phyloP scores from a whole-genome alignment of 2,888 invertebrate species.

The Pyrrhia umbra region DNA sequence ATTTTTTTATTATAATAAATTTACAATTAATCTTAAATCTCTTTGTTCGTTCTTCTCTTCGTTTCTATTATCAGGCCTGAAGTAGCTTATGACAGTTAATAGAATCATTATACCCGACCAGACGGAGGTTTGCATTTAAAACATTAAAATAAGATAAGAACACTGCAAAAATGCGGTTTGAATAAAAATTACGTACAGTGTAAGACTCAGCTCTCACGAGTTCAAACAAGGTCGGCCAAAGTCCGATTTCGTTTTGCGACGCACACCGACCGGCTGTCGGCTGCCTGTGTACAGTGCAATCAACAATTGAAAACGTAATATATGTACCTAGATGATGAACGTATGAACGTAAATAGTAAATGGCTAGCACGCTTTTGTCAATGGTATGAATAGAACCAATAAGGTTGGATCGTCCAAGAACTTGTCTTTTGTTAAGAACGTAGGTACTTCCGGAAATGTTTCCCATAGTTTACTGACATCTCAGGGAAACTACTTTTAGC shows the following conservation, averaged over 20 bases:
- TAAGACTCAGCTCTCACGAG: conserved; percentile 57
- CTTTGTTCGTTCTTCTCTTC: background rate
- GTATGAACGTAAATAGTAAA: conserved; percentile 3
- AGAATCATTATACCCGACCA: background rate
- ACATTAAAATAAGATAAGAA: conserved; percentile 30
- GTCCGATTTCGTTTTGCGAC: conserved; percentile 74
- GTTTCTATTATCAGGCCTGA: background rate
- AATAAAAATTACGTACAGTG: conserved; percentile 63
- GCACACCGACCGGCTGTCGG: conserved; percentile 22
- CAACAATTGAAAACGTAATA: conserved; percentile 21
- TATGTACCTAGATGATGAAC: conserved; percentile 3
- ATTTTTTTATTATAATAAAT: too few relatives aligned
- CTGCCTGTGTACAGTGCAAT: conserved; percentile 14
- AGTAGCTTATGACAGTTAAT: background rate
- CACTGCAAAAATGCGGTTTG: conserved; percentile 65
- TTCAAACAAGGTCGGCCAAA: conserved; percentile 81
- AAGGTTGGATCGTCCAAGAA: background rate
- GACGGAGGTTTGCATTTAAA: conserved; percentile 13
- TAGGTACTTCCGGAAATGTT: too few relatives aligned
- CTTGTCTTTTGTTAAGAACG: background rate
- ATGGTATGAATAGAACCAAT: background rate
- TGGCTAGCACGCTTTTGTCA: conserved; percentile 3
- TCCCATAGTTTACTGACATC: too few relatives aligned
- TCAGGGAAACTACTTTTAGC: too few relatives aligned
- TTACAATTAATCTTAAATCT: too few relatives aligned